Evolutionary conservation across 1,140 invertebrate genomes (phyloP).

Genomic region (Periplaneta americana): DNA sequence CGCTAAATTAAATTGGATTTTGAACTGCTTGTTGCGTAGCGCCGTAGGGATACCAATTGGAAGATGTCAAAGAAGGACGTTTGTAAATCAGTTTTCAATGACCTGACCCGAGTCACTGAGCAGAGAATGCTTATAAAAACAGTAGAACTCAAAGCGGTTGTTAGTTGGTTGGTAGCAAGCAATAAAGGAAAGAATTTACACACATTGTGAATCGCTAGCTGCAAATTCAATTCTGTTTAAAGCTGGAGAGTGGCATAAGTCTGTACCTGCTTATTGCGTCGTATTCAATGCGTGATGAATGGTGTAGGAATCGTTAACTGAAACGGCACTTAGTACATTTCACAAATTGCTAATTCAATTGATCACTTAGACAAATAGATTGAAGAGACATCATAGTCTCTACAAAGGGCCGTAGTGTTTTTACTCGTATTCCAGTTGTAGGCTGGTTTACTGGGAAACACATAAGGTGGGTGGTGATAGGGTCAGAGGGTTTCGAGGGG

Average conservation of each 20-base stretch:
- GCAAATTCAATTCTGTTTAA: neutral
- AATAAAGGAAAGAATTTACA: neutral
- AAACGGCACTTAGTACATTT: neutral
- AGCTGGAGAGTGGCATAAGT: neutral
- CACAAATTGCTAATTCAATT: neutral
- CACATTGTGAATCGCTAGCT: neutral
- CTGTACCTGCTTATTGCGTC: neutral
- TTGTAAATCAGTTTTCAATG: neutral
- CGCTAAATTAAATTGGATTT: no score
- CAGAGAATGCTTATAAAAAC: neutral
- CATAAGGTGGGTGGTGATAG: neutral
- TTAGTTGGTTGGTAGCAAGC: neutral
- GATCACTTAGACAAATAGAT: neutral
- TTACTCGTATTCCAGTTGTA: neutral
- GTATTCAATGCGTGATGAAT: neutral
- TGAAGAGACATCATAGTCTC: neutral
- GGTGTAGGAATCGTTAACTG: neutral
- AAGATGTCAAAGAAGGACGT: no score
- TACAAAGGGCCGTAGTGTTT: neutral
- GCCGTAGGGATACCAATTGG: no score
- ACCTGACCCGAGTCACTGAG: neutral
- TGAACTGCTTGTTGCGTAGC: no score
- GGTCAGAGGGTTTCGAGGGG: no score
- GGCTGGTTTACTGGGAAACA: neutral
- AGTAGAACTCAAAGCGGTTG: neutral